Percentiles rank a stretch among this genome's conserved stretches.
These are phyloP conservation scores for Atopsyche davidsoni DNA, from an alignment of 1,140 invertebrate genomes.

Conservation along the genomic window DNA sequence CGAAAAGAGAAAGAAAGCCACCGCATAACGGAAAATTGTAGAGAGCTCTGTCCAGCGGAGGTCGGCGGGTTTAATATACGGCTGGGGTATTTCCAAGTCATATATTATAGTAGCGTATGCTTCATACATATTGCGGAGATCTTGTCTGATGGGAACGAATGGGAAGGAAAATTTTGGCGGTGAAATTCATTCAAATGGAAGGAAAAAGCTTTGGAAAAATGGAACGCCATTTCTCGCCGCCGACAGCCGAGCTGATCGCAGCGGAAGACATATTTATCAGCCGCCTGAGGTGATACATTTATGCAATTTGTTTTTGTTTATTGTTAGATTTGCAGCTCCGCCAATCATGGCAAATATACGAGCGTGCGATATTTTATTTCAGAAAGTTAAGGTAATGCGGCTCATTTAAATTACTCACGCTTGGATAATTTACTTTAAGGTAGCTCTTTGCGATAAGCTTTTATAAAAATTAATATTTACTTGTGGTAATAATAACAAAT, in stretches of 20 bases:
- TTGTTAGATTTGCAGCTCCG: too few relatives aligned
- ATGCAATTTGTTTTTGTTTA: slow-evolving; percentile 28
- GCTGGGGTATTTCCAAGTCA: slow-evolving; percentile 50
- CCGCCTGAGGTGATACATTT: slow-evolving; percentile 7
- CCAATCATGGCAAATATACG: too few relatives aligned
- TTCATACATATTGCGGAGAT: slow-evolving; percentile 48
- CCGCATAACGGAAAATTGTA: slow-evolving; percentile 50
- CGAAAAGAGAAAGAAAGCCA: slow-evolving; percentile 35
- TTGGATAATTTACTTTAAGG: too few relatives aligned
- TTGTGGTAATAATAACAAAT: too few relatives aligned
- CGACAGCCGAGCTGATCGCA: slow-evolving; percentile 28
- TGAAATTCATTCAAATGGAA: slow-evolving; percentile 43
- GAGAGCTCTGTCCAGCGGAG: slow-evolving; percentile 48
- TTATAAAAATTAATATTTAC: too few relatives aligned
- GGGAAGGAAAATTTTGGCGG: slow-evolving; percentile 50
- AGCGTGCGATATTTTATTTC: too few relatives aligned
- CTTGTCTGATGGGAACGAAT: slow-evolving; percentile 50
- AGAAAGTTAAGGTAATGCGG: too few relatives aligned
- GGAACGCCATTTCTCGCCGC: slow-evolving; percentile 38
- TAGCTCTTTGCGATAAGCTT: too few relatives aligned
- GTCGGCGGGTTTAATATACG: slow-evolving; percentile 48
- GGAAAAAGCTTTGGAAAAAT: slow-evolving; percentile 40
- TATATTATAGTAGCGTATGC: slow-evolving; percentile 51
- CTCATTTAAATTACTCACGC: too few relatives aligned
- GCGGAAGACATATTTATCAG: slow-evolving; percentile 26